These are phyloP conservation scores for Megamerina dolium DNA, from an alignment of 2,888 invertebrate species.

Conservation along the genomic window DNA sequence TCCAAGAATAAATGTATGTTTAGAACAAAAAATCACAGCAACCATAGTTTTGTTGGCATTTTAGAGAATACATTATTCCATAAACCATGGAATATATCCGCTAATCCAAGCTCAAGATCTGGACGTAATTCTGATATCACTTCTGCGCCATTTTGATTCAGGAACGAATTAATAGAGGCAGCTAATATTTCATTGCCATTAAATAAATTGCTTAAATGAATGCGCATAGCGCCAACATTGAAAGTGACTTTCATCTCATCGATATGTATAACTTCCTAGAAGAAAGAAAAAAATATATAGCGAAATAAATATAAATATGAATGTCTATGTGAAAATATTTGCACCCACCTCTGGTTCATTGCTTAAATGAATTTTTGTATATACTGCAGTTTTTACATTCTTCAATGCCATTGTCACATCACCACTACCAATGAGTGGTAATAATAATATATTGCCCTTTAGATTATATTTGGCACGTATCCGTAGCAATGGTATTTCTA, in stretches of 20 bases:
- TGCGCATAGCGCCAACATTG: slow-evolving; percentile 52
- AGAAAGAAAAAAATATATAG: not conserved
- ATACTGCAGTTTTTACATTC: slow-evolving; percentile 53
- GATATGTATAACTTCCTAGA: slow-evolving; percentile 49
- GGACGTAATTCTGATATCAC: slow-evolving; percentile 56
- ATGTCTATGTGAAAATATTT: slow-evolving; percentile 1
- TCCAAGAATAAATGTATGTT: too few species aligned
- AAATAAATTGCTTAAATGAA: slow-evolving; percentile 56
- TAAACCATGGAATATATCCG: slow-evolving; percentile 53
- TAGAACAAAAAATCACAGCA: slow-evolving; percentile 39
- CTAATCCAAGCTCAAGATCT: slow-evolving; percentile 53
- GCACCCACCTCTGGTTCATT: slow-evolving; percentile 45
- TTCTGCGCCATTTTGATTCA: slow-evolving; percentile 57
- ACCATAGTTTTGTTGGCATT: slow-evolving; percentile 56
- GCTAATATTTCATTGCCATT: slow-evolving; percentile 59
- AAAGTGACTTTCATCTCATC: slow-evolving; percentile 56
- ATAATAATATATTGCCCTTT: slow-evolving; percentile 55
- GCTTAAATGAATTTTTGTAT: slow-evolving; percentile 51
- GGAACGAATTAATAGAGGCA: slow-evolving; percentile 54
- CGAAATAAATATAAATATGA: not conserved
- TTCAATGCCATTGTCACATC: slow-evolving; percentile 53
- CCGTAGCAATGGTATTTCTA: slow-evolving; percentile 53
- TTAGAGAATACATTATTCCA: slow-evolving; percentile 57
- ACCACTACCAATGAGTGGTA: slow-evolving; percentile 56
- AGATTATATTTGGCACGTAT: slow-evolving; percentile 56